Conservation (phyloP, 2,797 vertebrate species). For the Xiphorhynchus erythropygius region DNA sequence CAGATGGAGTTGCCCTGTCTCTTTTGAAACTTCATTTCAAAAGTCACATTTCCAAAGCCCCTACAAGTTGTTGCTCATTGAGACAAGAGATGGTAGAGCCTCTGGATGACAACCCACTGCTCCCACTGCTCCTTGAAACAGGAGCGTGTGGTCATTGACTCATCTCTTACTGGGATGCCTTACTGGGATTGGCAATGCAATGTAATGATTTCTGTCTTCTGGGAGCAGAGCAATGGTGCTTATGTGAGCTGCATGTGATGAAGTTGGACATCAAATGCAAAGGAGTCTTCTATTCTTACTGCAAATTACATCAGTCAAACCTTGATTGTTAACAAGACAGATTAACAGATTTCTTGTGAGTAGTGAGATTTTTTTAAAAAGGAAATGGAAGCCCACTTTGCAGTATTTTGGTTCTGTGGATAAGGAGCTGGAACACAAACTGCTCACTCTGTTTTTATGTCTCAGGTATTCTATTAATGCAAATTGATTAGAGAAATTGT, state of each 20-base stretch:
- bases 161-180: neutral
- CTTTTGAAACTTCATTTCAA: neutral
- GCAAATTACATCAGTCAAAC: neutral
- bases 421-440: neutral
- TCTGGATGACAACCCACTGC: neutral
- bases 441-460: neutral
- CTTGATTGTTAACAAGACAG: neutral
- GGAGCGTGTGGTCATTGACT: neutral
- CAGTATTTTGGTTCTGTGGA: neutral
- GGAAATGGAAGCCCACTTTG: neutral
- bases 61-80: rapidly evolving
- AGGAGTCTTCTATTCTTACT: neutral
- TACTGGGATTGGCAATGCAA: neutral
- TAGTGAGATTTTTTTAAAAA: neutral
- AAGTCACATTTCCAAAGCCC: neutral
- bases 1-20: neutral
- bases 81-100: neutral
- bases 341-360: neutral
- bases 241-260: neutral
- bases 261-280: neutral
- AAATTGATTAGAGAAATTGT: neutral
- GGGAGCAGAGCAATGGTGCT: neutral
- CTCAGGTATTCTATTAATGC: neutral
- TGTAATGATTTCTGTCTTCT: neutral
- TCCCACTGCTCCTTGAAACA: neutral